Evolutionary conservation across 2,797 vertebrate genomes (phyloP), one percentile per base, ranked within the genome.

Genomic region (Aeoliscus strigatus): DNA sequence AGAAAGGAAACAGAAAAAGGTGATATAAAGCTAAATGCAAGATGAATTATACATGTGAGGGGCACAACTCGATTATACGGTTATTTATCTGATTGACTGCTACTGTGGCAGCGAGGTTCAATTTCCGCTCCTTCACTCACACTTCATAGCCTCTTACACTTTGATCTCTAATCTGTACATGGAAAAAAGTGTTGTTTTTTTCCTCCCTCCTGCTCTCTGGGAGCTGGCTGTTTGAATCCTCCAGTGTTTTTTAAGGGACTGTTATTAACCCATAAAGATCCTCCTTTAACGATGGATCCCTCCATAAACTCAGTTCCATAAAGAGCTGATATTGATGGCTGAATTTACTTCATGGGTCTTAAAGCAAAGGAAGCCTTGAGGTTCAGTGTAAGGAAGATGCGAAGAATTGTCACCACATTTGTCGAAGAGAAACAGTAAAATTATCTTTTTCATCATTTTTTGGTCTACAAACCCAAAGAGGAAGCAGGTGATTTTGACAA

Each of bases 21-120:
- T 6, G 39, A 47, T 72, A 67, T 73, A 66, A 73, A 70, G 66
- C 70, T 61, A 70, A 80, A 74, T 61, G 66, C 70, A 64, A 55
- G 54, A 86, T 88, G 82, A 87, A 87, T 87, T 83, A 86, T 85
- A 75, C 75, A 87, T 85, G 75, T 79, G 61, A 54, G 59, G 66
- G 68, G 52, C 27, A 82, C 86, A 85, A 83, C 76, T 87, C 84
- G 83, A 80, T 90, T 89, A 89, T 86, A 78, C 81, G 63, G 69
- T 84, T 87, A 87, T 90, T 89, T 91, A 91, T 93, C 91, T 89
- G 87, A 89, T 89, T 82, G 86, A 82, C 80, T 77, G 80, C 73
- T 77, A 84, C 79, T 77, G 27, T 80, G 83, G 89, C 73, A 82
- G 76, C 21, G 34, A 82, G 72, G 87, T 90, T 91, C 86, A 89